phyloP scores from a whole-genome alignment of 2,888 invertebrate species.

The Danaus chrysippus region DNA sequence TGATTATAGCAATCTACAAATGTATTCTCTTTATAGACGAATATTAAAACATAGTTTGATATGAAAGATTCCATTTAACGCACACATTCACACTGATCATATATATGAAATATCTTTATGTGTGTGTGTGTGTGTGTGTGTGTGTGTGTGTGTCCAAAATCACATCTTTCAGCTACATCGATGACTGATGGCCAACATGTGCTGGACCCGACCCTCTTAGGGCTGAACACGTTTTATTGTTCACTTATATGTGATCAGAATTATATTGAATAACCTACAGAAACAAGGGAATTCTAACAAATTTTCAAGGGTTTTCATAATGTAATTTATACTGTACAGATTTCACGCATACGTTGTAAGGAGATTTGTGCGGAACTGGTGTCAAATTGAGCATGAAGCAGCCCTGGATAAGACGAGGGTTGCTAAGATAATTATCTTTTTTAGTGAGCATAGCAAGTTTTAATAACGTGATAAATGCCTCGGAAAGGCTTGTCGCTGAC shows the following conservation, averaged over 20 bases:
- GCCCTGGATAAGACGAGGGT: constrained; percentile 72
- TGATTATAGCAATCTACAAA: too few species aligned
- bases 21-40: too few species aligned
- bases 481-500: constrained; percentile 75
- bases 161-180: constrained; percentile 71
- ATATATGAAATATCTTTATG: too few species aligned
- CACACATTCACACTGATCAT: too few species aligned
- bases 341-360: neutral
- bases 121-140: neutral
- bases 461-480: constrained; percentile 78
- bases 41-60: too few species aligned
- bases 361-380: constrained; percentile 19
- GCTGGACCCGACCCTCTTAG: constrained; percentile 35
- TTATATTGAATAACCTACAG: neutral
- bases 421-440: constrained; percentile 78
- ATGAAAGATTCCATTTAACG: too few species aligned
- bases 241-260: constrained; percentile 4
- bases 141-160: constrained; percentile 1
- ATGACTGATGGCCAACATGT: constrained; percentile 74
- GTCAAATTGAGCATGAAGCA: constrained; percentile 38
- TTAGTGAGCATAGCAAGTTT: constrained; percentile 72
- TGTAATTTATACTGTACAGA: neutral
- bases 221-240: constrained; percentile 16
- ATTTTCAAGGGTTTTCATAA: neutral
- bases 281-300: neutral